Percentiles rank a stretch among this genome's conserved stretches.
Evolutionary conservation across 2,797 vertebrate genomes (phyloP).

Genomic region (Anguilla pacifica): DNA sequence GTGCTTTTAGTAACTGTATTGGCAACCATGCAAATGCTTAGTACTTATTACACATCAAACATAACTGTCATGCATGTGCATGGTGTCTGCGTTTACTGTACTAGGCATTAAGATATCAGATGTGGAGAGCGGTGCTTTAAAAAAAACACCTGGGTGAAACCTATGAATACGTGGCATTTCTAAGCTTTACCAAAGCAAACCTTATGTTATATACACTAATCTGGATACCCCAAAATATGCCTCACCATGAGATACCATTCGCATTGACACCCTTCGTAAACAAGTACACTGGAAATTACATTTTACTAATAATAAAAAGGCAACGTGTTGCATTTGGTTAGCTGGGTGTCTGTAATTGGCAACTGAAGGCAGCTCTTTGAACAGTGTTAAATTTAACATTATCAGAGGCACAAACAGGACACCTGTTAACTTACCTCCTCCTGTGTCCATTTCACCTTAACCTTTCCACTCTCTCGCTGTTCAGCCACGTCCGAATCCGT

Average conservation of each 20-base stretch:
- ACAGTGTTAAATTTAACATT: neutral
- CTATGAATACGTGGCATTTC: neutral
- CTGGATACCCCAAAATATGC: neutral
- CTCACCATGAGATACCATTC: neutral
- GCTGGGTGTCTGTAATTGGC: neutral
- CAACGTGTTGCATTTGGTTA: neutral
- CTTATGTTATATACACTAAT: neutral
- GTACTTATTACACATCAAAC: neutral
- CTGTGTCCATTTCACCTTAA: constrained; percentile 92
- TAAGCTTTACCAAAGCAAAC: neutral
- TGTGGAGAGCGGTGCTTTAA: neutral
- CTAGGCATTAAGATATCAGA: neutral
- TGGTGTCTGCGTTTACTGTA: too few relatives aligned
- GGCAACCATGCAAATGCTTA: neutral
- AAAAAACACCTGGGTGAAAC: neutral
- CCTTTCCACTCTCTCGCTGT: constrained; percentile 81
- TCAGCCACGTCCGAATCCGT: constrained; percentile 88
- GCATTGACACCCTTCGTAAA: neutral
- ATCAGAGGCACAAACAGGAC: too few relatives aligned
- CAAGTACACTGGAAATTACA: neutral
- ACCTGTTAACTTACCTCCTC: constrained; percentile 79
- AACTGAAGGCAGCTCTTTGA: neutral
- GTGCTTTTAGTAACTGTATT: neutral
- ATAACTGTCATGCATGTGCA: neutral
- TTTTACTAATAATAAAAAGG: neutral